Evolutionary conservation across 2,113 vertebrate species (phyloP).

Genomic region (Ailuropoda melanoleuca): DNA sequence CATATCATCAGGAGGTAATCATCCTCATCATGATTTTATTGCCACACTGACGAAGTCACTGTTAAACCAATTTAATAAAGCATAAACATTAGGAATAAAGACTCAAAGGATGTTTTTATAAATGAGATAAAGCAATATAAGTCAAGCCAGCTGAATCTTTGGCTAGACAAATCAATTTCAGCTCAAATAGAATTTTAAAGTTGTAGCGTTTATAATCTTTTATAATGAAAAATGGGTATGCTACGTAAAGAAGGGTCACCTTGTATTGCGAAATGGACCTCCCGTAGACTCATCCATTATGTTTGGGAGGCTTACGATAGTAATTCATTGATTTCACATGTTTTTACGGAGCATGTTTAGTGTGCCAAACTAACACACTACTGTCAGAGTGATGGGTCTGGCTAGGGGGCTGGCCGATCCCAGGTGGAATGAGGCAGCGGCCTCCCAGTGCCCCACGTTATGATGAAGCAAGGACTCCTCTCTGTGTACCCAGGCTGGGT

Average conservation of each 20-base stretch:
- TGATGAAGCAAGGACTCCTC: not conserved
- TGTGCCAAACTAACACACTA: not conserved
- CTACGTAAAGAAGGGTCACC: not conserved
- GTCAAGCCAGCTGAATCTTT: not conserved
- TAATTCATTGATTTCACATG: not conserved
- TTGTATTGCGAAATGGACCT: not conserved
- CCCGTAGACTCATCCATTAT: not conserved
- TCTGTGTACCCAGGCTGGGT: not conserved
- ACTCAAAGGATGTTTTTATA: not conserved
- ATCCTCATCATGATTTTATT: not conserved
- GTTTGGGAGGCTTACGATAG: not conserved
- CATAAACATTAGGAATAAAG: not conserved
- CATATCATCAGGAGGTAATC: not conserved
- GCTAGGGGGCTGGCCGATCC: not conserved
- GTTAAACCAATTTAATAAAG: not conserved
- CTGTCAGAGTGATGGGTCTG: too few relatives aligned
- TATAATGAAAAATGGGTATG: not conserved
- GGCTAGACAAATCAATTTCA: not conserved
- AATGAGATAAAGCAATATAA: not conserved
- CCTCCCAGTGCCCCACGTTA: not conserved
- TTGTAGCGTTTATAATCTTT: not conserved
- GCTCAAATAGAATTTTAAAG: conserved; percentile 39
- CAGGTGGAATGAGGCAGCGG: fast-evolving
- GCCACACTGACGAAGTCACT: not conserved
- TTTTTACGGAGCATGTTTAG: not conserved